These are phyloP conservation scores for Porites australiensis DNA, from an alignment of 64 coral and sea anemone species.

Conservation along the genomic window DNA sequence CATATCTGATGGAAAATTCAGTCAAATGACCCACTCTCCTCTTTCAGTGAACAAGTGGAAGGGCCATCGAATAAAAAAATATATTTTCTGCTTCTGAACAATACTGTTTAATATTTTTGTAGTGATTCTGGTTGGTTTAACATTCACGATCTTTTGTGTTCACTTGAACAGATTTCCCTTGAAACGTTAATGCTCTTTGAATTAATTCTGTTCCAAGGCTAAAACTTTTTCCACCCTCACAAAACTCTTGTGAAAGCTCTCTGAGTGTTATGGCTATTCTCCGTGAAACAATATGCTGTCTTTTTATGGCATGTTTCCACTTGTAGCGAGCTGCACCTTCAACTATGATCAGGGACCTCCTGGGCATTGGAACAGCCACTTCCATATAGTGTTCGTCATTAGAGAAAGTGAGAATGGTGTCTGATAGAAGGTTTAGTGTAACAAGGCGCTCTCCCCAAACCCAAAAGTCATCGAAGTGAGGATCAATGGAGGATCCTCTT, in stretches of 20 bases:
- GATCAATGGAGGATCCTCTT: constrained; percentile 92
- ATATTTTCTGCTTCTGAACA: too few relatives aligned
- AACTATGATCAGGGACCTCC: constrained; percentile 81
- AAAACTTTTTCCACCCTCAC: constrained; percentile 57
- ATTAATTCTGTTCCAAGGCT: constrained; percentile 54
- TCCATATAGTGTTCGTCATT: constrained; percentile 28
- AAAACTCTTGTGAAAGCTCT: constrained; percentile 85
- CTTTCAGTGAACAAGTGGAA: too few relatives aligned
- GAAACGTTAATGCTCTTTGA: constrained; percentile 79
- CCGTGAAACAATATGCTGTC: constrained; percentile 77
- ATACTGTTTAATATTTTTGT: too few relatives aligned
- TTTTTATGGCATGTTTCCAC: constrained; percentile 94
- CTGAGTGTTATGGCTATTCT: constrained; percentile 95
- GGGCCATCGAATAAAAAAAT: too few relatives aligned
- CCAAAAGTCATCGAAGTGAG: constrained; percentile 97
- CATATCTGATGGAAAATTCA: too few relatives aligned
- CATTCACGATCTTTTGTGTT: constrained; percentile 55
- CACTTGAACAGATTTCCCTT: constrained; percentile 78
- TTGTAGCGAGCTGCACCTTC: constrained; percentile 78
- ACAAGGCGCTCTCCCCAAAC: constrained; percentile 93
- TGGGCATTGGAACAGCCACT: constrained; percentile 80
- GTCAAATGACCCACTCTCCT: too few relatives aligned
- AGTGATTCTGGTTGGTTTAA: background rate
- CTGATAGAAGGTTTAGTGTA: constrained; percentile 88
- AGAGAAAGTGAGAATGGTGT: constrained; percentile 75